A percentile compares a stretch with the other conserved stretches of the same genome.
These are phyloP conservation scores for Pachymerium ferrugineum DNA, from an alignment of 2,888 invertebrate species.

Conservation along the genomic window DNA sequence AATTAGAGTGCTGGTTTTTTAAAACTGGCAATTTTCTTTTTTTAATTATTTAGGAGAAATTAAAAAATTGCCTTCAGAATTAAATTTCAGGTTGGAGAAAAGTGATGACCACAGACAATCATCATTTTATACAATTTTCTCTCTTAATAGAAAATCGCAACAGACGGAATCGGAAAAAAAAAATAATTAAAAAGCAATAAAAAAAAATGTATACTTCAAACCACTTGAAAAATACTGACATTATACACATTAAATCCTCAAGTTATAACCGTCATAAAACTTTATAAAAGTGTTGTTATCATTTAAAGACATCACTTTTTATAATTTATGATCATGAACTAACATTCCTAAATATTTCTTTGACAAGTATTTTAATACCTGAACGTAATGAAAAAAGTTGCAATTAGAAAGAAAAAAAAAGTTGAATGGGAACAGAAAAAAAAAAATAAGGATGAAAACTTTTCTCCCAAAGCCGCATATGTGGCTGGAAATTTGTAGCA, in stretches of 20 bases:
- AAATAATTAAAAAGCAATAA: conserved; percentile 24
- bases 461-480: too few relatives aligned
- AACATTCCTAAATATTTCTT: not conserved
- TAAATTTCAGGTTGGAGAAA: not conserved
- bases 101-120: not conserved
- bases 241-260: conserved; percentile 9
- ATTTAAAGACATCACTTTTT: conserved; percentile 1
- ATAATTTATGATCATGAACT: conserved; percentile 4
- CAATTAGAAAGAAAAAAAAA: not conserved
- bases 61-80: too few relatives aligned
- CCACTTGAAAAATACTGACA: conserved; percentile 27
- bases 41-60: too few relatives aligned
- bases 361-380: too few relatives aligned
- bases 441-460: too few relatives aligned
- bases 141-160: not conserved
- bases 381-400: too few relatives aligned
- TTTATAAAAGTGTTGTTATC: conserved; percentile 27
- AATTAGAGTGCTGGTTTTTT: not conserved
- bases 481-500: too few relatives aligned
- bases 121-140: not conserved
- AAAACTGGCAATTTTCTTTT: too few relatives aligned
- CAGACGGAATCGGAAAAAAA: not conserved
- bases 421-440: too few relatives aligned
- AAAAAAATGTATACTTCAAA: conserved; percentile 14
- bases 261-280: conserved; percentile 27